phyloP scores from a whole-genome alignment of 2,113 vertebrate species.

The Benitochromis conjunctus region DNA sequence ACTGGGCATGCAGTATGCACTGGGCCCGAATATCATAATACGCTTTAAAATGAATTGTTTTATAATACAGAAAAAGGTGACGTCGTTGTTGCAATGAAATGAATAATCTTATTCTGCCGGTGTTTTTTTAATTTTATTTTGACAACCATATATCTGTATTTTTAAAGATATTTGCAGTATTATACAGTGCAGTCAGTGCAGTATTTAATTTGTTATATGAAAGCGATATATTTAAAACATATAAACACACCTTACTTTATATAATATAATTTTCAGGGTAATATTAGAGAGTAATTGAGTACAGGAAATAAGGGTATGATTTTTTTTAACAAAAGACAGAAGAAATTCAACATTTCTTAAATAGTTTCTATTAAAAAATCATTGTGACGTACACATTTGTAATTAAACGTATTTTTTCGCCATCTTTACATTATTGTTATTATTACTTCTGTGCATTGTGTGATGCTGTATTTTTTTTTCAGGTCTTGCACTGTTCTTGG shows the following conservation, averaged over 20 bases:
- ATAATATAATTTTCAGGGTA: not conserved
- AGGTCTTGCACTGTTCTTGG: not conserved
- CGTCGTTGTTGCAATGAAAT: not conserved
- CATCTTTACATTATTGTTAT: not conserved
- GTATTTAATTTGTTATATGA: not conserved
- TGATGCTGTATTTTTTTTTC: not conserved
- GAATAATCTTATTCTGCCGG: not conserved
- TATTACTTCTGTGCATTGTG: not conserved
- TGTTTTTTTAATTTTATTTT: not conserved
- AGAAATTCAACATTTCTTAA: not conserved
- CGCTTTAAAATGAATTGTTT: not conserved
- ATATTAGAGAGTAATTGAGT: not conserved
- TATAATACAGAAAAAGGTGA: not conserved
- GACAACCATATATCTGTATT: not conserved
- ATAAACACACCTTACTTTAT: not conserved
- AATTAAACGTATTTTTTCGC: not conserved
- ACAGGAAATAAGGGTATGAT: not conserved
- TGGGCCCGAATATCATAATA: not conserved
- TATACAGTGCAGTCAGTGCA: not conserved
- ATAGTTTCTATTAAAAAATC: not conserved
- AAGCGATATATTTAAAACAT: not conserved
- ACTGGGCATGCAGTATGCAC: not conserved
- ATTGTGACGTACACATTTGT: not conserved
- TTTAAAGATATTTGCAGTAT: not conserved
- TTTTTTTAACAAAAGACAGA: not conserved